Conservation (phyloP, 1,140 invertebrate species). For the Cydia amplana region DNA sequence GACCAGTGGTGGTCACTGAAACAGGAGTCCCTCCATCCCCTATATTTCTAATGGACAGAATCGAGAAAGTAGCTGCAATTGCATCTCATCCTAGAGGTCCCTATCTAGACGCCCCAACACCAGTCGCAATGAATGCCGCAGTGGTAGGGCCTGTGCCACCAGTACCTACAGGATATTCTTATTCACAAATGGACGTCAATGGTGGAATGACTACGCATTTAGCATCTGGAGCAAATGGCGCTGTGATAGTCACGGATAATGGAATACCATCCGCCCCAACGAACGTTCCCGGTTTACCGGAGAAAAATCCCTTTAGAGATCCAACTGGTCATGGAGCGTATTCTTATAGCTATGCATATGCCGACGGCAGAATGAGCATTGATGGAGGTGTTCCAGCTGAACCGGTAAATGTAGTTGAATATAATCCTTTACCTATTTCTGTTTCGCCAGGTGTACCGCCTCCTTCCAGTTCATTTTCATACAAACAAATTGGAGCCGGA, state of each 20-base stretch:
- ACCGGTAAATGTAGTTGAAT: neutral
- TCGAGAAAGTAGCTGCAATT: slow-evolving; percentile 35
- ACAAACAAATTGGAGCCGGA: slow-evolving; percentile 14
- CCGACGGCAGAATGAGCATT: neutral
- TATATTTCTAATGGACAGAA: slow-evolving; percentile 37
- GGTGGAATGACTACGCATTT: slow-evolving; percentile 1
- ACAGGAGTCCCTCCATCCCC: slow-evolving; percentile 33
- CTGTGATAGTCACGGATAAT: neutral
- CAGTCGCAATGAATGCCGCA: neutral
- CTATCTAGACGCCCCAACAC: neutral
- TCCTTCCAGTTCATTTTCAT: slow-evolving; percentile 5
- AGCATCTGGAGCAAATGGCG: neutral
- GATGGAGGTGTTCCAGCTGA: neutral
- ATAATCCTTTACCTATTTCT: neutral
- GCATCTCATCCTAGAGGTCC: neutral
- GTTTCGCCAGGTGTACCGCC: neutral
- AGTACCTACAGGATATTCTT: slow-evolving; percentile 32
- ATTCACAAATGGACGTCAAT: slow-evolving; percentile 31
- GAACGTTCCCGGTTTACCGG: neutral
- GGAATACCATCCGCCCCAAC: neutral
- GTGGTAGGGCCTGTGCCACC: neutral
- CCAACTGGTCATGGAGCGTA: neutral
- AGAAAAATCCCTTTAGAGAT: neutral
- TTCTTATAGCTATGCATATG: neutral
- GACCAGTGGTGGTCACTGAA: slow-evolving; percentile 36